Percentiles rank a stretch among this genome's conserved stretches.
phyloP scores from a whole-genome alignment of 2,888 invertebrate genomes.

The Odontocerum albicorne region DNA sequence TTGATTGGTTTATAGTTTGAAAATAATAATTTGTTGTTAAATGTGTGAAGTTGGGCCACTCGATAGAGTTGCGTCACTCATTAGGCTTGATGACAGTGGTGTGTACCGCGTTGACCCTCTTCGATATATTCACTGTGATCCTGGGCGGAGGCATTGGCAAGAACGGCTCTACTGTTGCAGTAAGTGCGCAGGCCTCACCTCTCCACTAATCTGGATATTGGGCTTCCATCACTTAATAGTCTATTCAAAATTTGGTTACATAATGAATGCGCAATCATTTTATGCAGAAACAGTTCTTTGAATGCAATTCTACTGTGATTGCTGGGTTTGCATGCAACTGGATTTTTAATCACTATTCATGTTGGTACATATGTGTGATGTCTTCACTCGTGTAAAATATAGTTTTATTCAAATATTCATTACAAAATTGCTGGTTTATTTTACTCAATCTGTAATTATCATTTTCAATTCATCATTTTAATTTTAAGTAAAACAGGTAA shows the following conservation, averaged over 20 bases:
- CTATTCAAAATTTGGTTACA: constrained; percentile 14
- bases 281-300: constrained; percentile 14
- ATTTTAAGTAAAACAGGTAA: too few species aligned
- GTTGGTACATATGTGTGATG: constrained; percentile 16
- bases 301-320: constrained; percentile 2
- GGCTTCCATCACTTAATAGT: too few species aligned
- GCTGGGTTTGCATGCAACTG: not conserved
- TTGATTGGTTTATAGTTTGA: not conserved
- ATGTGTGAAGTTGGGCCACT: constrained; percentile 45
- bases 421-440: not conserved
- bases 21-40: constrained; percentile 1
- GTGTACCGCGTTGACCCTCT: constrained; percentile 72
- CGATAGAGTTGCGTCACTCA: constrained; percentile 75
- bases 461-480: too few species aligned
- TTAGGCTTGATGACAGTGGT: constrained; percentile 74
- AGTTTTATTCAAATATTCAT: not conserved
- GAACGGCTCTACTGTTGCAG: constrained; percentile 98
- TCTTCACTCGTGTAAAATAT: constrained; percentile 21
- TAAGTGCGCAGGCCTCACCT: too few species aligned
- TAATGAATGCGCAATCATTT: constrained; percentile 20
- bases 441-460: not conserved
- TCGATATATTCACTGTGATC: constrained; percentile 74
- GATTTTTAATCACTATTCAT: constrained; percentile 9
- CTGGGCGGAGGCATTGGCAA: constrained; percentile 93
- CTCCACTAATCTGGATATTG: too few species aligned